Conservation (phyloP, 2,888 invertebrate species). For the Drosophila yooni region DNA sequence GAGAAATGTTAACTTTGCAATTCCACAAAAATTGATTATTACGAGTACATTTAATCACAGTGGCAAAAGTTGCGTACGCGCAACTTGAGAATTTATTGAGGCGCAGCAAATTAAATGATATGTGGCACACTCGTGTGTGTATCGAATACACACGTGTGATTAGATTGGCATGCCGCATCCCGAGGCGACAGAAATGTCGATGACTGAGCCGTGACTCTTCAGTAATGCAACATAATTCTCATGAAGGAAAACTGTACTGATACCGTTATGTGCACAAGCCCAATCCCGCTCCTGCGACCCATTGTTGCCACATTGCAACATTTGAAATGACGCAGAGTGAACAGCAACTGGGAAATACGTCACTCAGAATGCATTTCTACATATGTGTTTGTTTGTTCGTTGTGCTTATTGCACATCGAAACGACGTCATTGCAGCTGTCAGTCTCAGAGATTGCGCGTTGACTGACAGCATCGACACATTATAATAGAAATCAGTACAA, state of each 20-base stretch:
- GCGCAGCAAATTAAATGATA: not conserved
- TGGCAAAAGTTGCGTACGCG: conserved; percentile 38
- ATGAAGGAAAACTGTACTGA: not conserved
- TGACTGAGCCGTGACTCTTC: conserved; percentile 16
- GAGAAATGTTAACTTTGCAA: conserved; percentile 15
- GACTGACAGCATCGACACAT: conserved; percentile 5
- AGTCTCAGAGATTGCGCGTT: conserved; percentile 23
- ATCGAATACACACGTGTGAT: conserved; percentile 31
- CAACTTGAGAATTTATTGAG: conserved; percentile 36
- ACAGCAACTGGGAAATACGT: not conserved
- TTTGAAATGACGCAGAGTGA: conserved; percentile 1
- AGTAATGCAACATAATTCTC: conserved; percentile 16
- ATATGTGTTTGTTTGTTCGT: not conserved
- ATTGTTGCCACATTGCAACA: not conserved
- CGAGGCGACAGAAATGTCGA: conserved; percentile 5
- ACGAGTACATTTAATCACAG: conserved; percentile 18
- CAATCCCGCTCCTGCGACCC: not conserved
- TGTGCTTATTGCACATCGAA: conserved; percentile 16
- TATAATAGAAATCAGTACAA: conserved; percentile 4
- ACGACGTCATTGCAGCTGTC: conserved; percentile 51
- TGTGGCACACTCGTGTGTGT: conserved; percentile 21
- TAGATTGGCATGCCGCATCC: conserved; percentile 20
- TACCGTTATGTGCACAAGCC: not conserved
- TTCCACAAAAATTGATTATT: conserved; percentile 34
- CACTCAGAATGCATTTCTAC: not conserved